phyloP scores from a whole-genome alignment of 1,140 invertebrate genomes.

The Drosophila azteca region DNA sequence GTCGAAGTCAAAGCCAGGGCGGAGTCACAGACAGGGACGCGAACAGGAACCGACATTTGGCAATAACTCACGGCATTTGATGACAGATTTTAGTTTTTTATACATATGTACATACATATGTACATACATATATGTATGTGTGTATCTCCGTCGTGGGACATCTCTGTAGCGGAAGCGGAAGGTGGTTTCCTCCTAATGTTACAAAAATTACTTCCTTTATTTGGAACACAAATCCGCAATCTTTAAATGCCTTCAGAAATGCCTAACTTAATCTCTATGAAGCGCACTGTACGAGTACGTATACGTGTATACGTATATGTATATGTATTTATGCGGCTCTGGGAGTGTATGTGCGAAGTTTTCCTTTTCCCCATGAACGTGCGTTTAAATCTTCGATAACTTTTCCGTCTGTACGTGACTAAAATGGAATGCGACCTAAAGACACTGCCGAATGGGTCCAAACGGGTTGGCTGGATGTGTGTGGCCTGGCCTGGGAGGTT shows the following conservation, averaged over 20 bases:
- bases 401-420: constrained; percentile 73
- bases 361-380: constrained; percentile 64
- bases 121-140: no score
- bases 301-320: no score
- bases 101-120: no score
- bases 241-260: background rate
- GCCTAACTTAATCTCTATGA: constrained; percentile 1
- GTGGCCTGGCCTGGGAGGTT: constrained; percentile 1
- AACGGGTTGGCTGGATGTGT: constrained; percentile 10
- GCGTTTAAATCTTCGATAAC: constrained; percentile 81
- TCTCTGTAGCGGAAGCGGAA: no score
- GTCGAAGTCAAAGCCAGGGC: constrained; percentile 16
- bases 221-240: no score
- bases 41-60: constrained; percentile 59
- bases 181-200: no score
- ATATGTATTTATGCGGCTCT: background rate
- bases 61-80: constrained; percentile 77
- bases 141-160: constrained; percentile 1
- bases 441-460: constrained; percentile 44
- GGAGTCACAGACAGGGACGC: constrained; percentile 4
- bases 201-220: no score
- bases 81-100: constrained; percentile 55
- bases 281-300: constrained; percentile 15
- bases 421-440: constrained; percentile 69
- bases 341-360: constrained; percentile 1